Evolutionary conservation across 2,888 invertebrate genomes (phyloP).

Genomic region (Erebia ligea): DNA sequence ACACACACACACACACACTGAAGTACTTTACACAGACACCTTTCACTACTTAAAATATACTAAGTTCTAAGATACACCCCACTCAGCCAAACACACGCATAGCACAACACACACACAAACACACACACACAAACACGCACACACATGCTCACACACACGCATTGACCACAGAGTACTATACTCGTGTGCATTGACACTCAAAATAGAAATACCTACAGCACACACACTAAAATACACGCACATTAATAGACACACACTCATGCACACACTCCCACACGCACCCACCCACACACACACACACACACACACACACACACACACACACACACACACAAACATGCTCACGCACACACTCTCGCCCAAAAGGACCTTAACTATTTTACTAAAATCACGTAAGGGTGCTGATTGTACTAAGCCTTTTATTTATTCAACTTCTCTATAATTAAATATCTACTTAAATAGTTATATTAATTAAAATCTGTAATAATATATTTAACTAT

Average conservation of each 20-base stretch:
- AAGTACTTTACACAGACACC: not conserved
- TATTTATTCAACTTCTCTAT: not conserved
- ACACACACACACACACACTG: not conserved
- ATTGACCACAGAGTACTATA: too few species aligned
- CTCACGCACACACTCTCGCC: not conserved
- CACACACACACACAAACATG: not conserved
- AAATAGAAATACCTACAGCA: not conserved
- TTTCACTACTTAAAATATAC: too few species aligned
- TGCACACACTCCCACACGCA: not conserved
- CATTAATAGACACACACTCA: not conserved
- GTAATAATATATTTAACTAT: not conserved
- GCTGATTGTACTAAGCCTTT: slow-evolving; percentile 1
- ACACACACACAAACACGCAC: not conserved
- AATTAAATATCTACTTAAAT: not conserved
- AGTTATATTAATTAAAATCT: not conserved
- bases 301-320: not conserved
- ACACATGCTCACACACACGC: not conserved
- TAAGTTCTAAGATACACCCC: too few species aligned
- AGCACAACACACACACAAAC: not conserved
- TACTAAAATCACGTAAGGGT: not conserved
- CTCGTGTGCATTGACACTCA: not conserved
- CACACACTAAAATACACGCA: not conserved
- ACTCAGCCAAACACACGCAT: not conserved
- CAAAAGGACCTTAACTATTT: not conserved
- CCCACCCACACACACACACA: not conserved